These are phyloP conservation scores for Tethya wilhelma DNA, from an alignment of 37 sponge, comb jelly and placozoan genomes.

Conservation along the genomic window DNA sequence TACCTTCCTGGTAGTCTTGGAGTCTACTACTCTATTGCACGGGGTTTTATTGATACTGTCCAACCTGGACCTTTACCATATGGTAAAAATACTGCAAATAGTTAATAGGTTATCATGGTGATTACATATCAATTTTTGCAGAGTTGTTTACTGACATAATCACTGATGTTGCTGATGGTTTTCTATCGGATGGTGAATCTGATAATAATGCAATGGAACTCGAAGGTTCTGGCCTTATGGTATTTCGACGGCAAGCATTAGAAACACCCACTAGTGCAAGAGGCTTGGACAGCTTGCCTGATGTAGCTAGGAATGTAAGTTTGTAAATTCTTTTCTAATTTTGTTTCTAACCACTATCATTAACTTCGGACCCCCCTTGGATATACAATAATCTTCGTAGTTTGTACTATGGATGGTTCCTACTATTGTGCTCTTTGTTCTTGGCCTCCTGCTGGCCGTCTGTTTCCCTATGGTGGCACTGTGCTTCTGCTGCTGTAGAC, in stretches of 20 bases:
- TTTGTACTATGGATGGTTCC: conserved; percentile 12
- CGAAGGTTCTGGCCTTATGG: background rate
- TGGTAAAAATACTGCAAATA: conserved; percentile 8
- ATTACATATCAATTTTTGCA: background rate
- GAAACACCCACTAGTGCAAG: background rate
- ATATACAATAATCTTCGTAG: background rate
- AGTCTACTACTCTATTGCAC: conserved; percentile 12
- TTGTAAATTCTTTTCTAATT: background rate
- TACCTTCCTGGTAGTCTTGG: background rate
- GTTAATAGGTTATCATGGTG: background rate
- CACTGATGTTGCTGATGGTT: background rate
- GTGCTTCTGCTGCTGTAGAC: conserved; percentile 39
- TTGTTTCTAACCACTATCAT: background rate
- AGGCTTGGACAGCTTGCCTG: background rate
- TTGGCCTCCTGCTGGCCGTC: conserved; percentile 16
- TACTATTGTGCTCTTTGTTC: conserved; percentile 6
- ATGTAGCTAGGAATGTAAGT: background rate
- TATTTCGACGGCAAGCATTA: background rate
- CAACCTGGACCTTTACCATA: conserved; percentile 12
- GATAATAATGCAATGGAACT: background rate
- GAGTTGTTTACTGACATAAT: background rate
- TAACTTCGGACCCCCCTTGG: background rate
- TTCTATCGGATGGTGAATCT: background rate
- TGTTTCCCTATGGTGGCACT: background rate
- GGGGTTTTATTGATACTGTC: background rate